Evolutionary conservation across 2,113 vertebrate species (phyloP).

Genomic region (Pedionomus torquatus): DNA sequence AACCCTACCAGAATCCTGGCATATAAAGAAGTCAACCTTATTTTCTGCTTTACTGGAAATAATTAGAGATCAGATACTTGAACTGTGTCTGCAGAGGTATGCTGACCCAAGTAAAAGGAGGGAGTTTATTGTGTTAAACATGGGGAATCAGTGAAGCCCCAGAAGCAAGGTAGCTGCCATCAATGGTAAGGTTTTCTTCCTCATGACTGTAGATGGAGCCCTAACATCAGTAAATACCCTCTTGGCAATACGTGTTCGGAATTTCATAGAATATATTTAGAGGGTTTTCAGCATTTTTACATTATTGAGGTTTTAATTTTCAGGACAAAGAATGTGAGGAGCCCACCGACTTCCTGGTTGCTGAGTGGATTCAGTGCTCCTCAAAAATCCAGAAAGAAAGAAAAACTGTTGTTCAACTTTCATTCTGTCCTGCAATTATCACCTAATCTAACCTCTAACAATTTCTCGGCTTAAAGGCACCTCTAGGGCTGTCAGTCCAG

Average conservation of each 20-base stretch:
- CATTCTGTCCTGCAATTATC: constrained; percentile 19
- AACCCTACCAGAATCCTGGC: neutral
- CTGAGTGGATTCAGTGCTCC: neutral
- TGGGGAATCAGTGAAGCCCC: neutral
- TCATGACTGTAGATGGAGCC: constrained; percentile 78
- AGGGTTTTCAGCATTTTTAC: constrained; percentile 9
- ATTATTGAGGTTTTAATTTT: constrained; percentile 11
- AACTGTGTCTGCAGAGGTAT: neutral
- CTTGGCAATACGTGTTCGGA: neutral
- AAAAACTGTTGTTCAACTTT: neutral
- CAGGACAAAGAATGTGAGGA: constrained; percentile 42
- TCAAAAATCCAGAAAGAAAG: neutral
- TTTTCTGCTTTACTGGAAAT: constrained; percentile 18
- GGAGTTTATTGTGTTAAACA: neutral
- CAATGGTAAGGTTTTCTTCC: neutral
- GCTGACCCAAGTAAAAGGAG: neutral
- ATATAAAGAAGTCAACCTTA: neutral
- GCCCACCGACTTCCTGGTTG: neutral
- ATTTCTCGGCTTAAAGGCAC: constrained; percentile 40
- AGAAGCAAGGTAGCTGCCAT: neutral
- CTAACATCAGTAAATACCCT: constrained; percentile 59
- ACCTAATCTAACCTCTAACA: constrained; percentile 2
- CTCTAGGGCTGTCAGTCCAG: constrained; percentile 11
- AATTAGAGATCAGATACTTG: constrained; percentile 18
- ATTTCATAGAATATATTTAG: neutral